Evolutionary conservation across 1,140 invertebrate species (phyloP).

Genomic region (Megalopta genalis): DNA sequence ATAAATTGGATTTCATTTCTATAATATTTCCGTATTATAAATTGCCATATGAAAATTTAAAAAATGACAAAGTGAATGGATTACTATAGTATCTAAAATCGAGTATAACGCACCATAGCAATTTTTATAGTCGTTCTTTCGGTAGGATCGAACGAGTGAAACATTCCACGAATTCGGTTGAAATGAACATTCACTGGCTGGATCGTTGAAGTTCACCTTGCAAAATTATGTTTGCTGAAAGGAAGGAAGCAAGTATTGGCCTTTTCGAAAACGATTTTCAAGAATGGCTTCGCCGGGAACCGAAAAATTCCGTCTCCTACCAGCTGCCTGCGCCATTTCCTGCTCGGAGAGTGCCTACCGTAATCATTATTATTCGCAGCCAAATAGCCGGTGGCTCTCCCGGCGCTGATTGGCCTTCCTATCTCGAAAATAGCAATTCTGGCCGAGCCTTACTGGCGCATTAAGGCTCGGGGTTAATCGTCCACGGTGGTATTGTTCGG

Average conservation of each 20-base stretch:
- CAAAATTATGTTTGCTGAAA: too few species aligned
- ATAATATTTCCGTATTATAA: too few species aligned
- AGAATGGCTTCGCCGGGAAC: conserved; percentile 23
- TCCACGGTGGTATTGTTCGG: conserved; percentile 18
- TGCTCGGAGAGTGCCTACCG: conserved; percentile 57
- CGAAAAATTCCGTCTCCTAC: conserved; percentile 51
- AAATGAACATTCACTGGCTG: too few species aligned
- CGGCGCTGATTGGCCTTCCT: conserved; percentile 51
- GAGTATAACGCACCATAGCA: too few species aligned
- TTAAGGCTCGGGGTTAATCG: conserved; percentile 39
- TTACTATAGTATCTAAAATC: too few species aligned
- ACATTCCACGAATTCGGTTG: too few species aligned
- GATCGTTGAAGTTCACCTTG: too few species aligned
- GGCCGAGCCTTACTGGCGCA: conserved; percentile 20
- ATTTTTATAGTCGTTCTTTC: too few species aligned
- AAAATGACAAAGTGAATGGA: too few species aligned
- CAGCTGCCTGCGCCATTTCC: conserved; percentile 65
- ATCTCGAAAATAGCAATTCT: conserved; percentile 51
- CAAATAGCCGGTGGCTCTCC: conserved; percentile 55
- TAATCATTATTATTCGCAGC: conserved; percentile 67
- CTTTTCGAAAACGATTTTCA: conserved; percentile 35
- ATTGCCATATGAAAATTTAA: too few species aligned
- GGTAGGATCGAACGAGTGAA: too few species aligned
- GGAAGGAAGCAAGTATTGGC: background rate
- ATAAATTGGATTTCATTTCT: too few species aligned